Conservation (phyloP, 2,797 vertebrate genomes). For the Mormyrus hasselquistii region DNA sequence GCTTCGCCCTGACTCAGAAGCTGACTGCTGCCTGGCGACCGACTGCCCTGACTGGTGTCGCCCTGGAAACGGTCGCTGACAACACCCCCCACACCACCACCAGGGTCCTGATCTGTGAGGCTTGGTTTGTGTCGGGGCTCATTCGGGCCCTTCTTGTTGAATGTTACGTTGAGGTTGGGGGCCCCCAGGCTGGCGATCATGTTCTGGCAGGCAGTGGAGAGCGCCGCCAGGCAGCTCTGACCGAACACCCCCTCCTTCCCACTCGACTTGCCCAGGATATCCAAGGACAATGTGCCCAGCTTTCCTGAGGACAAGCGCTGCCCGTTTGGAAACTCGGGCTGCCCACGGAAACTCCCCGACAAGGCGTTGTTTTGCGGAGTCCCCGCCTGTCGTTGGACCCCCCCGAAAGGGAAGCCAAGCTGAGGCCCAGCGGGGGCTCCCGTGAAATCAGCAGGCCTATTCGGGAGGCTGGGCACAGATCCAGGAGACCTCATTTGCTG, state of each 20-base stretch:
- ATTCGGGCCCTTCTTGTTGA: conserved; percentile 93
- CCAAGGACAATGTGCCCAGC: conserved; percentile 63
- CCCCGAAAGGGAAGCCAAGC: conserved; percentile 62
- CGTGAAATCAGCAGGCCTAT: conserved; percentile 55
- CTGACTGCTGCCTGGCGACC: conserved; percentile 70
- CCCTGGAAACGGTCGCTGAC: conserved; percentile 75
- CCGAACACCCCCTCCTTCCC: conserved; percentile 81
- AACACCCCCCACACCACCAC: conserved; percentile 64
- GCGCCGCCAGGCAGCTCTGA: conserved; percentile 95
- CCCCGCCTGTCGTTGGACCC: conserved; percentile 46
- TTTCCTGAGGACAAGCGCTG: conserved; percentile 51
- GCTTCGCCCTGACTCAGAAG: conserved; percentile 64
- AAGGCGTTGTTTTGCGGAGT: conserved; percentile 59
- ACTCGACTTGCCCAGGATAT: conserved; percentile 63
- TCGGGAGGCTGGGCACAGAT: conserved; percentile 45
- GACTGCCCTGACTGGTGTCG: conserved; percentile 69
- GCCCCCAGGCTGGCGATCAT: conserved; percentile 98
- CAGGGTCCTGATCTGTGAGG: conserved; percentile 87
- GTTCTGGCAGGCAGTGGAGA: conserved; percentile 98
- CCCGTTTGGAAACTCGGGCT: conserved; percentile 43
- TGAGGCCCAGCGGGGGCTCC: conserved; percentile 49
- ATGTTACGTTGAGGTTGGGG: conserved; percentile 97
- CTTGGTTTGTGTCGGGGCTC: conserved; percentile 85
- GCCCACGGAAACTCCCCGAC: conserved; percentile 50
- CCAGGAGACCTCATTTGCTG: conserved; percentile 61